Evolutionary conservation across 1,140 invertebrate species (phyloP), one percentile per base, ranked within the genome.

Genomic region (Schmidtea mediterranea): DNA sequence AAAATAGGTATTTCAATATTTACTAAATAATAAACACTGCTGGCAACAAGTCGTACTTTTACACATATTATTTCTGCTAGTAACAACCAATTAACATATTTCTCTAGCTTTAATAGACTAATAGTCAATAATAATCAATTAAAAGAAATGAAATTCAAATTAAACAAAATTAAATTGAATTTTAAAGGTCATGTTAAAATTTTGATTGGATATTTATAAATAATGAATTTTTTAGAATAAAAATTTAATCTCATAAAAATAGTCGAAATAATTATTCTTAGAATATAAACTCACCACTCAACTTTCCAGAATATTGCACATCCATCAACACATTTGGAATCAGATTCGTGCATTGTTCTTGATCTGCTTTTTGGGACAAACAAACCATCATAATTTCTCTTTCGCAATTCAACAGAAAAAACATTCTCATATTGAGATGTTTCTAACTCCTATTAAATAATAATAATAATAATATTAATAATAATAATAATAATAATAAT

Each of bases 371-470:
- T 97, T 0, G 89, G 84, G 22, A 84, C 86, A 68, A 95, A 97
- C 51, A 97, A 92, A n/a, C 90, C 89, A 54, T 84, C 78, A 63
- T 95, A 98, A n/a, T 69, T 84, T 54, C 86, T 81, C 49, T 75
- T 72, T 59, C 86, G 80, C 16, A 98, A 67, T 63, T 95, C 83
- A 0, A 87, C 87, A 54, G 83, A 68, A 66, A 97, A 97, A 62
- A 84, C 90, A 60, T 82, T 79, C 66, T 87, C 83, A 69, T 90
- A 98, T 70, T 97, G 89, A 63, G 95, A 89, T 50, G 89, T 95
- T 69, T 97, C 87, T 22, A 97, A 86, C 70, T 97, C 90, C 75
- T 95, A 74, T 36, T 8, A 22, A 45, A 45, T 48, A 62, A 54
- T 13, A 6, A 1, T 26, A 26, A 36, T 26, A 46, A 46, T 12